These are phyloP conservation scores for Chelon auratus DNA, from an alignment of 2,797 vertebrate genomes.

Conservation along the genomic window DNA sequence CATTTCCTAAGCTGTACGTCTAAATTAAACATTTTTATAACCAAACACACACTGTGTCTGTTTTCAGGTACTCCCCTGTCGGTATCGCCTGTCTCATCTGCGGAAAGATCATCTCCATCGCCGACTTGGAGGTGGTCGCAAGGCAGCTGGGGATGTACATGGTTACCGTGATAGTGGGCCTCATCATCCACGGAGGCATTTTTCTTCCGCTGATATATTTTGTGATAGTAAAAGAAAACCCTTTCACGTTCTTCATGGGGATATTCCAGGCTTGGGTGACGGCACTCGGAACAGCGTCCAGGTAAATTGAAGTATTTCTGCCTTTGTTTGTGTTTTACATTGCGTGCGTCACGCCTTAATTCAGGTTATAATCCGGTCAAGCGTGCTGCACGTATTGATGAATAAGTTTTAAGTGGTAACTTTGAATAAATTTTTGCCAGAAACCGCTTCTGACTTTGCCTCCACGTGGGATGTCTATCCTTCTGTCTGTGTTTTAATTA, in stretches of 20 bases:
- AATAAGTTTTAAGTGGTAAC: constrained; percentile 11
- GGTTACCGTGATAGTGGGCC: constrained; percentile 96
- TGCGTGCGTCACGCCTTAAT: background rate
- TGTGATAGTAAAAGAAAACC: constrained; percentile 92
- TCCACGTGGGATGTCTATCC: constrained; percentile 18
- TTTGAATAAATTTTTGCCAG: background rate
- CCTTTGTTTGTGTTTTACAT: background rate
- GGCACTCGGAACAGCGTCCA: constrained; percentile 98
- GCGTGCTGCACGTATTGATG: too few species aligned
- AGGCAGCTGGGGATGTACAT: constrained; percentile 98
- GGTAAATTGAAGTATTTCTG: constrained; percentile 79
- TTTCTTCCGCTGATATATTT: constrained; percentile 97
- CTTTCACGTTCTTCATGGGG: constrained; percentile 95
- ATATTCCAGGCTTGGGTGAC: constrained; percentile 99
- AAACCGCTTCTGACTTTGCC: constrained; percentile 20
- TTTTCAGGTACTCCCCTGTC: constrained; percentile 94
- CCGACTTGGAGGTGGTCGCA: constrained; percentile 95
- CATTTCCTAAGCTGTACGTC: too few species aligned
- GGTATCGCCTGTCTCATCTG: constrained; percentile 98
- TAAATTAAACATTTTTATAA: too few species aligned
- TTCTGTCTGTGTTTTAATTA: constrained; percentile 52
- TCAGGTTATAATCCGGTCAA: background rate
- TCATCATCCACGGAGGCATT: constrained; percentile 96
- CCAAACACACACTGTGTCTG: constrained; percentile 2
- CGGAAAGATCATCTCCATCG: constrained; percentile 98